A percentile compares a stretch with the other conserved stretches of the same genome.
Conservation (phyloP, 2,888 invertebrate genomes). For the Thymelicus acteon region DNA sequence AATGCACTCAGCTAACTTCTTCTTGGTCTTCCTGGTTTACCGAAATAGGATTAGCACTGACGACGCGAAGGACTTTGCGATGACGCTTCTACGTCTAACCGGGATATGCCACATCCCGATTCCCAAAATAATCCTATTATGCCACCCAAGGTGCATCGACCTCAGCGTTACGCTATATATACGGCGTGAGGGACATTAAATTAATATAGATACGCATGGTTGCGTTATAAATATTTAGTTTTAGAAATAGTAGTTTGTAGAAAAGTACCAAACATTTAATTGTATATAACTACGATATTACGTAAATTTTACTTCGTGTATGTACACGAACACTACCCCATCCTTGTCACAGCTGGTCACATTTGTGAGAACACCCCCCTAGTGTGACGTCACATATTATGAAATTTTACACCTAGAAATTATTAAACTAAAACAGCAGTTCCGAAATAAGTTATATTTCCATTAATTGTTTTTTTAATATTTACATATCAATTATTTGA, state of each 20-base stretch:
- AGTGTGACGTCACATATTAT: too few relatives aligned
- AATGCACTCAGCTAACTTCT: too few relatives aligned
- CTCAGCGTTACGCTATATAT: constrained; percentile 55
- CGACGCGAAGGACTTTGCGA: constrained; percentile 4
- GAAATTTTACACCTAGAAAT: too few relatives aligned
- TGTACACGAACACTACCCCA: too few relatives aligned
- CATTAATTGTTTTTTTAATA: too few relatives aligned
- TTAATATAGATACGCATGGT: constrained; percentile 59
- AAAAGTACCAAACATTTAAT: neutral
- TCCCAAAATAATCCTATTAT: constrained; percentile 61
- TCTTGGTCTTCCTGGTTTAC: neutral
- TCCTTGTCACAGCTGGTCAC: too few relatives aligned
- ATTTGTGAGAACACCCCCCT: too few relatives aligned
- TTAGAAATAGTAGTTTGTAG: neutral
- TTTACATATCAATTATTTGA: too few relatives aligned
- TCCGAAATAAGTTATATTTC: too few relatives aligned
- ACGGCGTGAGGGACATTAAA: constrained; percentile 56
- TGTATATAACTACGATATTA: too few relatives aligned
- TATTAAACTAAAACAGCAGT: too few relatives aligned
- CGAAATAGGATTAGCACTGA: constrained; percentile 10
- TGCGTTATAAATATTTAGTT: neutral
- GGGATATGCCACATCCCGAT: constrained; percentile 50
- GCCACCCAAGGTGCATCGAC: constrained; percentile 60
- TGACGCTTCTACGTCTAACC: constrained; percentile 29
- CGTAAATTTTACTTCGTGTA: too few relatives aligned